Evolutionary conservation across 2,888 invertebrate genomes (phyloP), one percentile per base, ranked within the genome.

Genomic region (Neria commutata): DNA sequence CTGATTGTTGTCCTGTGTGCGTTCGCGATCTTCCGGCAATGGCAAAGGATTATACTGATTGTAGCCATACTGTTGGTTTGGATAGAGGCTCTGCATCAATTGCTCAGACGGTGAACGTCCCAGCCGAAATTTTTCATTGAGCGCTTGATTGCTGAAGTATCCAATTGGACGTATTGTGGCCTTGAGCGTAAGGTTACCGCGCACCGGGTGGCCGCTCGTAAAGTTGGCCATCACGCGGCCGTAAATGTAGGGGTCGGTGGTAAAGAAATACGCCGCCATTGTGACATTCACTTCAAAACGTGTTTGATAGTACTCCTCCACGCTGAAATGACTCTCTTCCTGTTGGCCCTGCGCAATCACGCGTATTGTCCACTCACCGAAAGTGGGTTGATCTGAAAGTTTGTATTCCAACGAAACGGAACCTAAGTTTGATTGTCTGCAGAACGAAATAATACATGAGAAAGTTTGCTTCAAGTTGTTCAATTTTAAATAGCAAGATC

Each of bases 261-360:
- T 92, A 79, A 95, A 91, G 83, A 97, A 92, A 81, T 95, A 95
- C 1, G 95, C 91, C 0, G 96, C 94, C 91, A 96, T 95, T 0
- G 95, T 95, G 0, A 98, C 95, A 81, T 97, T 97, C 42, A 90
- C 90, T 85, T 97, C 96, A 78, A 93, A 96, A 69, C 95, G 86
- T 0, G 95, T 95, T 81, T 95, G 95, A 81, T 95, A 96, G 83
- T 95, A 97, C 83, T 97, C 96, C 78, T 96, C 95, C 0, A 98
- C 95, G 6, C 89, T 81, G 82, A 96, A 96, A 54, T 87, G 86
- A 37, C 91, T 87, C 78, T 94, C 92, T 81, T 97, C 95, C 1
- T 89, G 83, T 80, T 95, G 95, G 0, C 93, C 92, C 76, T 94
- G 91, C 0, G 95, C 96, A 66, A 92, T 87, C 1, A 97, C 91